Conservation (phyloP, 53 echinoderm and acorn worm genomes). For the Actinopyga echinites region DNA sequence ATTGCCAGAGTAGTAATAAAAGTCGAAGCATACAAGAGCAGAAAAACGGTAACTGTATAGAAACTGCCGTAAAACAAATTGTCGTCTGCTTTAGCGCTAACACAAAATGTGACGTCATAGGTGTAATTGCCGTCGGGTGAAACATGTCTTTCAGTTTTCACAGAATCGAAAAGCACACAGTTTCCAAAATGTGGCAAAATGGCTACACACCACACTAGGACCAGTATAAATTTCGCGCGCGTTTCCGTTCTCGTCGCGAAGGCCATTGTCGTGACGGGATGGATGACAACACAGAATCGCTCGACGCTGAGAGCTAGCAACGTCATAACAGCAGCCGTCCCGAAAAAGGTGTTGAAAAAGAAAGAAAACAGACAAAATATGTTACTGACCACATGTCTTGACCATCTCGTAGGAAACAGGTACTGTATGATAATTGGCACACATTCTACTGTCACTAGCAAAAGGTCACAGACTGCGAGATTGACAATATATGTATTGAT, state of each 20-base stretch:
- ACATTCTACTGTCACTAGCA: conserved; percentile 74
- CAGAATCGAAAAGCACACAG: conserved; percentile 63
- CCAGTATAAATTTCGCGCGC: conserved; percentile 70
- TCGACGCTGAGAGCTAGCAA: conserved; percentile 86
- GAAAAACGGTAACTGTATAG: conserved; percentile 75
- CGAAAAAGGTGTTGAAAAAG: conserved; percentile 80
- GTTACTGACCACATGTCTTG: conserved; percentile 46
- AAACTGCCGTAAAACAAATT: conserved; percentile 63
- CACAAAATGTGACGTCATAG: conserved; percentile 68
- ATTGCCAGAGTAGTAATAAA: conserved; percentile 65
- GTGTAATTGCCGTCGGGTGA: conserved; percentile 32
- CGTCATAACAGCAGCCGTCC: conserved; percentile 85
- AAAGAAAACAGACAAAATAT: conserved; percentile 65
- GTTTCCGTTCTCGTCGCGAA: conserved; percentile 61
- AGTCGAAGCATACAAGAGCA: conserved; percentile 76
- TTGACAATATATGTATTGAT: conserved; percentile 77
- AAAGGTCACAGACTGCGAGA: conserved; percentile 81
- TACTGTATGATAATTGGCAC: conserved; percentile 68
- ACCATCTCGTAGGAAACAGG: conserved; percentile 53
- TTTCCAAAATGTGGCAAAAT: conserved; percentile 78
- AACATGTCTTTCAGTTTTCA: conserved; percentile 46
- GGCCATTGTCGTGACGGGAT: conserved; percentile 72
- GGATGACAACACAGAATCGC: conserved; percentile 75
- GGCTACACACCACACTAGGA: conserved; percentile 76
- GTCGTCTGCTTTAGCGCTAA: conserved; percentile 67